These are phyloP conservation scores for Tetramorium alpestre DNA, from an alignment of 1,140 invertebrate species.

Conservation along the genomic window DNA sequence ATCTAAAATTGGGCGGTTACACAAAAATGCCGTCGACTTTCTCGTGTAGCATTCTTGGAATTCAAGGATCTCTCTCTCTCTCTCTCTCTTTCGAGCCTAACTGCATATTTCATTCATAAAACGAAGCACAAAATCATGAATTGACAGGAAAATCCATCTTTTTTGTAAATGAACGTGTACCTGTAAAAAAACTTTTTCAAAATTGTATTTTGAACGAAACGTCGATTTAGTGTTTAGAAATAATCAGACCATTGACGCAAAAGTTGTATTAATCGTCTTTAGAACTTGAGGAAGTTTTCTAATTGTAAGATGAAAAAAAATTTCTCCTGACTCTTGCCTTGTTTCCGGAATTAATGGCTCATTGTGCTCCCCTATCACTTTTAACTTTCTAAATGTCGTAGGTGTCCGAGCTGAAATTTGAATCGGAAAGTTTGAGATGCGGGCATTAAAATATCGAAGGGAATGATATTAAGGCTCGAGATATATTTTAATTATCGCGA, in stretches of 20 bases:
- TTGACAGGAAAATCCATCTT: neutral
- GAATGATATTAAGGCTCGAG: neutral
- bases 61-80: neutral
- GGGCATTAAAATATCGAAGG: neutral
- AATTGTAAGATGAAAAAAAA: neutral
- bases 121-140: neutral
- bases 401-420: neutral
- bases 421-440: neutral
- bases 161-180: neutral
- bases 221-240: neutral
- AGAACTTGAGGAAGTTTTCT: neutral
- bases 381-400: neutral
- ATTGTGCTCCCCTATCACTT: neutral
- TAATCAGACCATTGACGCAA: neutral
- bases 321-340: neutral
- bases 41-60: neutral
- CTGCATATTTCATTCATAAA: neutral
- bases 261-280: neutral
- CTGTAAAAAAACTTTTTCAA: neutral
- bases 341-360: neutral
- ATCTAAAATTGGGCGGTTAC: slow-evolving; percentile 11
- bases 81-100: neutral
- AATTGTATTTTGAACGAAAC: neutral
- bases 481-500: slow-evolving; percentile 21
- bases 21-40: neutral